Conservation (phyloP, 2,888 invertebrate species). For the Adelognathus sp. region DNA sequence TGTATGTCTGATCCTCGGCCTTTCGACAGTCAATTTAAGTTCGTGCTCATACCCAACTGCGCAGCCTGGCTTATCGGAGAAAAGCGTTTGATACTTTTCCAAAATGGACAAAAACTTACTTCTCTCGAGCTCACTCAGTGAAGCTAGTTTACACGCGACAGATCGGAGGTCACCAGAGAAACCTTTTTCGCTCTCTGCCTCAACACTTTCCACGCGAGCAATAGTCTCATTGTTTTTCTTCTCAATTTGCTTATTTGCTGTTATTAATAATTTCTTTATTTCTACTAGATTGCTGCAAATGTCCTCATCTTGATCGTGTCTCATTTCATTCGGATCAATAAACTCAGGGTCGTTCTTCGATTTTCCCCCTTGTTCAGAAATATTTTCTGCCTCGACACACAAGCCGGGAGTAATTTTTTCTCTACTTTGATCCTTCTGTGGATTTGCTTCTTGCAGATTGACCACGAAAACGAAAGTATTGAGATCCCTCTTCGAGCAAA, state of each 20-base stretch:
- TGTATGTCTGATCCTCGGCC: slow-evolving; percentile 58
- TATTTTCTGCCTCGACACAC: no score
- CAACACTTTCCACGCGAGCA: not conserved
- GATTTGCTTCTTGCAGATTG: not conserved
- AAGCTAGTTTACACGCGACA: not conserved
- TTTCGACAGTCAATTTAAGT: slow-evolving; percentile 61
- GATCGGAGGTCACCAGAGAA: not conserved
- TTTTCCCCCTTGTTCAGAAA: not conserved
- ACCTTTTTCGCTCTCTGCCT: not conserved
- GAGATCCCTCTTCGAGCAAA: not conserved
- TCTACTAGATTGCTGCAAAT: not conserved
- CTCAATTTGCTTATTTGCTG: not conserved
- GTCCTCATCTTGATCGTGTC: not conserved
- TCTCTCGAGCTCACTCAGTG: not conserved
- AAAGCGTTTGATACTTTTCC: slow-evolving; percentile 43
- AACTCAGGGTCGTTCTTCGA: not conserved
- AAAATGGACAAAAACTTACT: not conserved
- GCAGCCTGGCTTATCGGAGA: slow-evolving; percentile 62
- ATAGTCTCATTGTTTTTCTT: not conserved
- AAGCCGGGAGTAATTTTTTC: not conserved
- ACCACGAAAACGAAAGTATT: not conserved
- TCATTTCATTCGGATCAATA: not conserved
- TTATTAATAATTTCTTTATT: not conserved
- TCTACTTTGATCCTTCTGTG: not conserved
- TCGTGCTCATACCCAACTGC: slow-evolving; percentile 64